Evolutionary conservation across 2,888 invertebrate species (phyloP).

Genomic region (Leptogaster cylindrica): DNA sequence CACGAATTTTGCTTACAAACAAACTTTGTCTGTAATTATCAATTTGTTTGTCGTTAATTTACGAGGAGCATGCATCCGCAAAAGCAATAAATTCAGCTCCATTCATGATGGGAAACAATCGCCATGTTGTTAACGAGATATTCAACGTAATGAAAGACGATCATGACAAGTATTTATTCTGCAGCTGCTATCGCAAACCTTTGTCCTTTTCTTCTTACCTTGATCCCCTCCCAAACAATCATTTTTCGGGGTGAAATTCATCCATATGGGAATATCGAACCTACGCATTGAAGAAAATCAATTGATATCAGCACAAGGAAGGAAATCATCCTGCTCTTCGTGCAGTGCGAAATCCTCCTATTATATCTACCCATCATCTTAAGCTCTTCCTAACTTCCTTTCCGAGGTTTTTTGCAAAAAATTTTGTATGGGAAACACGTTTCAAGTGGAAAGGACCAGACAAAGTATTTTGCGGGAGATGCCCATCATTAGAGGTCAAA

Average conservation of each 20-base stretch:
- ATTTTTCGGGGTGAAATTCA: neutral
- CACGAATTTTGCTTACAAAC: slow-evolving; percentile 26
- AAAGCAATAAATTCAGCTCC: slow-evolving; percentile 13
- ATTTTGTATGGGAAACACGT: slow-evolving; percentile 36
- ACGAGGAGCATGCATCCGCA: neutral
- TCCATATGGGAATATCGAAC: slow-evolving; percentile 1
- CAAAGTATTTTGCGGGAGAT: slow-evolving; percentile 31
- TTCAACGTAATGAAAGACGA: slow-evolving; percentile 9
- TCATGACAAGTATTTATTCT: slow-evolving; percentile 5
- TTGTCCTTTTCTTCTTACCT: slow-evolving; percentile 12
- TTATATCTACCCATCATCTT: slow-evolving; percentile 24
- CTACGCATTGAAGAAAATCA: slow-evolving; percentile 18
- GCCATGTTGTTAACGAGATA: neutral
- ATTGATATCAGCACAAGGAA: slow-evolving; percentile 38
- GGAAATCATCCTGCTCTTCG: slow-evolving; percentile 13
- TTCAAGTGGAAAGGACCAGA: slow-evolving; percentile 32
- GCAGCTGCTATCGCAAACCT: slow-evolving; percentile 3
- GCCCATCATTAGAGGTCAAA: slow-evolving; percentile 41
- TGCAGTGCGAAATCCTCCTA: slow-evolving; percentile 21
- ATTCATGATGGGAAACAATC: neutral
- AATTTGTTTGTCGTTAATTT: slow-evolving; percentile 23
- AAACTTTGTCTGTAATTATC: slow-evolving; percentile 28
- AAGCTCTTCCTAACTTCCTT: neutral
- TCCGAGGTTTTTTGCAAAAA: neutral
- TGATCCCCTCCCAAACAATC: neutral